These are phyloP conservation scores for Nasua narica DNA, from an alignment of 2,797 vertebrate species.

Conservation along the genomic window DNA sequence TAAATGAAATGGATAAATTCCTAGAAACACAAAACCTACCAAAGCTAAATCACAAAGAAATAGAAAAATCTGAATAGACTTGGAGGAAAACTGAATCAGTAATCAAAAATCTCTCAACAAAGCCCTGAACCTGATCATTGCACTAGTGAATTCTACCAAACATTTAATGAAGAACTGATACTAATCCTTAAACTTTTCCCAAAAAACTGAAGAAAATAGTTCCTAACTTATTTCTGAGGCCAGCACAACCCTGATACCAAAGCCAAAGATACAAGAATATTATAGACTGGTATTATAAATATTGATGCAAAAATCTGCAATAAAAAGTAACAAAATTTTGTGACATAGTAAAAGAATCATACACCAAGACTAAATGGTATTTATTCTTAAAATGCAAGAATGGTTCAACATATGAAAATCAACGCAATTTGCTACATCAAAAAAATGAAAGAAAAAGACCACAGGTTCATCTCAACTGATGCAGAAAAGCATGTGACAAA, in stretches of 20 bases:
- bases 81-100: background rate
- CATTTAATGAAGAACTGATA: background rate
- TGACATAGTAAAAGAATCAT: background rate
- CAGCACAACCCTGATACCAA: background rate
- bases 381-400: background rate
- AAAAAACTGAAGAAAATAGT: background rate
- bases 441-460: background rate
- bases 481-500: background rate
- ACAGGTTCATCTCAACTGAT: background rate
- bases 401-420: background rate
- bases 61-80: background rate
- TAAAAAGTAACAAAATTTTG: background rate
- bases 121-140: background rate
- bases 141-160: background rate
- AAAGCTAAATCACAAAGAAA: background rate
- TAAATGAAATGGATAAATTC: background rate
- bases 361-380: background rate
- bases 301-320: background rate
- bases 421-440: background rate
- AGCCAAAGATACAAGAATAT: background rate
- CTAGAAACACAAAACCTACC: background rate
- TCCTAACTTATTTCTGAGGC: background rate
- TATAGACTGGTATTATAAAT: background rate
- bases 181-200: background rate
- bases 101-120: background rate